Conservation (phyloP, 92 coral and sea anemone genomes). For the Actinernus sp. region DNA sequence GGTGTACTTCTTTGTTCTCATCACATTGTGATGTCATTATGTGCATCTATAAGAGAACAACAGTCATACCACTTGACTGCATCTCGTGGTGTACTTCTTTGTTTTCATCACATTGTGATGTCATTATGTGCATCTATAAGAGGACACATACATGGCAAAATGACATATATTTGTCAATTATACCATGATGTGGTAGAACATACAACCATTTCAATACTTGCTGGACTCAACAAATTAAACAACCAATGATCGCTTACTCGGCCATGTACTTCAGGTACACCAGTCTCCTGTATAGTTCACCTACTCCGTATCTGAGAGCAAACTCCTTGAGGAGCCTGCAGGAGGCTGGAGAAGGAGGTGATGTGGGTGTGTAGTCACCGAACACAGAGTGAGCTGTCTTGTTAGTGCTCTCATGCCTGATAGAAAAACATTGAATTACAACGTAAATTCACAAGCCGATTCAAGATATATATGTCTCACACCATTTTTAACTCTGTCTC, state of each 20-base stretch:
- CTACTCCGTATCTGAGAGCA: slow-evolving; percentile 87
- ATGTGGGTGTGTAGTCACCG: slow-evolving; percentile 71
- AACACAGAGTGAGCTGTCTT: slow-evolving; percentile 50
- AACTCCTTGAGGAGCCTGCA: slow-evolving; percentile 86
- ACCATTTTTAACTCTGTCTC: too few relatives aligned
- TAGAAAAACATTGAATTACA: too few relatives aligned
- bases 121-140: too few relatives aligned
- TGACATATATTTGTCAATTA: not conserved
- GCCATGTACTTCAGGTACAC: slow-evolving; percentile 76
- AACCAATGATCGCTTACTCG: slow-evolving; percentile 49
- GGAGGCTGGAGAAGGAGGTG: slow-evolving; percentile 78
- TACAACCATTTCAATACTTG: not conserved
- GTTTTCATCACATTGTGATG: not conserved
- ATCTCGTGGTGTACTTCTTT: not conserved
- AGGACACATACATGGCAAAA: too few relatives aligned
- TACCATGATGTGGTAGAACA: too few relatives aligned
- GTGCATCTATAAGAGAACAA: too few relatives aligned
- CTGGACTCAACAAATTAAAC: not conserved
- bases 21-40: too few relatives aligned
- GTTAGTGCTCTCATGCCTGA: slow-evolving; percentile 58
- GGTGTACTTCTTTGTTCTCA: too few relatives aligned
- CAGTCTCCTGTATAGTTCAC: slow-evolving; percentile 75
- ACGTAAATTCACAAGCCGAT: too few relatives aligned
- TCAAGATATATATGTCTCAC: too few relatives aligned
- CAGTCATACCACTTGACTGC: not conserved